Percentiles rank a stretch among this genome's conserved stretches.
Evolutionary conservation across 1,140 invertebrate genomes (phyloP).

Genomic region (Dolichoris vasculosae): DNA sequence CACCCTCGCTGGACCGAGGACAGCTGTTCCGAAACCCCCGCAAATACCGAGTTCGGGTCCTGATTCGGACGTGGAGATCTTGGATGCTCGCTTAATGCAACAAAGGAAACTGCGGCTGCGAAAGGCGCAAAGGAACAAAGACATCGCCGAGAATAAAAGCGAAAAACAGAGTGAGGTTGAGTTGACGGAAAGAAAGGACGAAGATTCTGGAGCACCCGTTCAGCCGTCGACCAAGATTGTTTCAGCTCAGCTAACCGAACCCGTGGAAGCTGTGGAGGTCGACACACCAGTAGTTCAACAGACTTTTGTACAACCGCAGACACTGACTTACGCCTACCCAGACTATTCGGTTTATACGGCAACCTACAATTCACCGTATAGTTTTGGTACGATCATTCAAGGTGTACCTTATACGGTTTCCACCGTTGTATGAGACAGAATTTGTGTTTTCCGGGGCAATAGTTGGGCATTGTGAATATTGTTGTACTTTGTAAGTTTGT

Average conservation of each 20-base stretch:
- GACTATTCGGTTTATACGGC: constrained; percentile 65
- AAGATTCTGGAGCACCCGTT: constrained; percentile 19
- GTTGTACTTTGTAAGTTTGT: neutral
- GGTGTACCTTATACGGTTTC: constrained; percentile 63
- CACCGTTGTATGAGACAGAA: constrained; percentile 57
- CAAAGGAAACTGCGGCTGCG: constrained; percentile 16
- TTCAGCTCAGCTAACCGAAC: neutral
- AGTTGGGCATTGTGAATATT: neutral
- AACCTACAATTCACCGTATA: constrained; percentile 66
- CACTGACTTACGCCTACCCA: constrained; percentile 61
- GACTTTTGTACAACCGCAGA: neutral
- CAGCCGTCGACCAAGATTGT: neutral
- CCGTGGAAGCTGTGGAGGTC: neutral
- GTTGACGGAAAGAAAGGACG: constrained; percentile 31
- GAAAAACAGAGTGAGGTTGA: constrained; percentile 31
- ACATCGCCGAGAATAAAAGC: neutral
- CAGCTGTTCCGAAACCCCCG: constrained; percentile 60
- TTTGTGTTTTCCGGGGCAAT: too few species aligned
- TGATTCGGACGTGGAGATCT: constrained; percentile 70
- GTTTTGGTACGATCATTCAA: constrained; percentile 62
- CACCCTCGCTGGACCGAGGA: constrained; percentile 52
- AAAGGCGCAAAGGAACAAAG: neutral
- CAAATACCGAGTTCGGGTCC: constrained; percentile 64
- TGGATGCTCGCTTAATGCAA: constrained; percentile 64
- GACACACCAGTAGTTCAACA: neutral